These are phyloP conservation scores for Brassicogethes aeneus DNA, from an alignment of 2,888 invertebrate species.

Conservation along the genomic window DNA sequence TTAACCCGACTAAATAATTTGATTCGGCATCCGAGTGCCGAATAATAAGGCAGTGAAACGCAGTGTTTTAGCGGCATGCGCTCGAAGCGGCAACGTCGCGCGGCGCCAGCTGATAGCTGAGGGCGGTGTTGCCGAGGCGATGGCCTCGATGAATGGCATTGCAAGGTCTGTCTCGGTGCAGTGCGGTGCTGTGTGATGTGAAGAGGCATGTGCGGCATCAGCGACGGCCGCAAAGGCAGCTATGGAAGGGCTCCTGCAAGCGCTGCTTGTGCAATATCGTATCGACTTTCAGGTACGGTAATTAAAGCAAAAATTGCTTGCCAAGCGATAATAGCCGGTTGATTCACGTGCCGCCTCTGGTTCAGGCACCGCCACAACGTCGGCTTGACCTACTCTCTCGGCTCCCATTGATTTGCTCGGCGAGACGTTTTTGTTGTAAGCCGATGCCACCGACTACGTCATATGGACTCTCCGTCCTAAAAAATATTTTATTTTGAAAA, in stretches of 20 bases:
- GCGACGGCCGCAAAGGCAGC: conserved; percentile 12
- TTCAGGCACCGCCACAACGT: too few species aligned
- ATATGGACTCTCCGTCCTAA: too few species aligned
- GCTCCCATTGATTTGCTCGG: conserved; percentile 30
- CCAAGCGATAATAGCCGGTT: too few species aligned
- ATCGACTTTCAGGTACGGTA: conserved; percentile 37
- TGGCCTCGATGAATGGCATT: conserved; percentile 61
- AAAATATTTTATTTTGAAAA: too few species aligned
- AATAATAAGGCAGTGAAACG: conserved; percentile 5
- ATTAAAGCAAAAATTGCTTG: too few species aligned
- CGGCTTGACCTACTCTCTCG: conserved; percentile 29
- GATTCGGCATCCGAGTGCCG: too few species aligned
- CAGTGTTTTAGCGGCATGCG: conserved; percentile 8
- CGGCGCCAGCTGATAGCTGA: conserved; percentile 39
- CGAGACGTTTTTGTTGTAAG: too few species aligned
- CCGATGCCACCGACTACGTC: too few species aligned
- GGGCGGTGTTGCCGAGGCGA: conserved; percentile 44
- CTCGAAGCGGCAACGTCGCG: conserved; percentile 25
- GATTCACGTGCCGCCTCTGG: conserved; percentile 3
- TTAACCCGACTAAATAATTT: neutral
- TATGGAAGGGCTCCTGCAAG: conserved; percentile 43
- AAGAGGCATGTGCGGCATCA: conserved; percentile 27
- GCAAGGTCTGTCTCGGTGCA: conserved; percentile 45
- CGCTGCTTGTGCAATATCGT: conserved; percentile 34
- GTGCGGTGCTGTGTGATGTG: conserved; percentile 30